These are phyloP conservation scores for Indri indri DNA, from an alignment of 2,113 vertebrate genomes.

Conservation along the genomic window DNA sequence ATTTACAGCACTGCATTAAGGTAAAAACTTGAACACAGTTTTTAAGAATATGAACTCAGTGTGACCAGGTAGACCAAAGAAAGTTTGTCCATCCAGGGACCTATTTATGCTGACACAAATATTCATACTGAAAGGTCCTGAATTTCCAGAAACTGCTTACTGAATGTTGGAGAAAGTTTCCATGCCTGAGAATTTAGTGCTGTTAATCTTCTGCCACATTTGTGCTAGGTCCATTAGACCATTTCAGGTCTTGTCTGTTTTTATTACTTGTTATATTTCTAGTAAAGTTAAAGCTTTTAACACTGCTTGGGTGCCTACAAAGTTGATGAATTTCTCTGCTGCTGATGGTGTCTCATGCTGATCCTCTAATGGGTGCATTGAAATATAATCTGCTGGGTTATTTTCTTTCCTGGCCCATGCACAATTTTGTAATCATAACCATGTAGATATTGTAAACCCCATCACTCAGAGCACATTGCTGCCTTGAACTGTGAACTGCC, in stretches of 20 bases:
- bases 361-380: constrained; percentile 74
- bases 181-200: constrained; percentile 53
- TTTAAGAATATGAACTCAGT: constrained; percentile 42
- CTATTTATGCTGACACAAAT: constrained; percentile 40
- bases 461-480: constrained; percentile 63
- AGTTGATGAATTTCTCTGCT: constrained; percentile 69
- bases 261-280: constrained; percentile 83
- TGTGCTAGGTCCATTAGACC: constrained; percentile 72
- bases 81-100: background rate
- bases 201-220: constrained; percentile 75
- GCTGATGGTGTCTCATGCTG: constrained; percentile 68
- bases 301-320: constrained; percentile 71
- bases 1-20: background rate
- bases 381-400: constrained; percentile 79
- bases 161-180: constrained; percentile 72
- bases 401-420: constrained; percentile 77
- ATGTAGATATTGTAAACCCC: constrained; percentile 72
- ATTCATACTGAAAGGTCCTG: constrained; percentile 28
- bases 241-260: constrained; percentile 78
- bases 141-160: constrained; percentile 70
- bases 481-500: constrained; percentile 65
- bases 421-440: constrained; percentile 76
- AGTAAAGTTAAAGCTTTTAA: constrained; percentile 80
- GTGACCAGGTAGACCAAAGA: background rate
- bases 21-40: background rate